A percentile compares a stretch with the other conserved stretches of the same genome.
Conservation (phyloP, 1,140 invertebrate species). For the Euglossa dilemma region DNA sequence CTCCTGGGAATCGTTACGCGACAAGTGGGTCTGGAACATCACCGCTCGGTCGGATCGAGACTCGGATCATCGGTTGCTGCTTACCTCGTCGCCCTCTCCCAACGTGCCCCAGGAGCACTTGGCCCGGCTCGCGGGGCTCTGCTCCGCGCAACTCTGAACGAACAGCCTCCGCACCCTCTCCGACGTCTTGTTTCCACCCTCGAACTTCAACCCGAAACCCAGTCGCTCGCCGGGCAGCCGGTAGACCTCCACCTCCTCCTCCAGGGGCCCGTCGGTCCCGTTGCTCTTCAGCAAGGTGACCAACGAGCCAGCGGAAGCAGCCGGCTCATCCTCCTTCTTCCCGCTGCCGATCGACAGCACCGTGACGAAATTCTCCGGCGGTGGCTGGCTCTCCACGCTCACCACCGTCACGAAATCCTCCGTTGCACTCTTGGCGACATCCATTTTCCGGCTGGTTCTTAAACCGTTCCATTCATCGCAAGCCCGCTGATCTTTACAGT, state of each 20-base stretch:
- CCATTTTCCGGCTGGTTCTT: slow-evolving; percentile 61
- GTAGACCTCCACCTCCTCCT: slow-evolving; percentile 90
- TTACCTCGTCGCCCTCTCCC: slow-evolving; percentile 90
- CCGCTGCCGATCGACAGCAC: slow-evolving; percentile 81
- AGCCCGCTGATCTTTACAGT: slow-evolving; percentile 59
- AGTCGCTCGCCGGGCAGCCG: slow-evolving; percentile 93
- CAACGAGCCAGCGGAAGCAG: slow-evolving; percentile 40
- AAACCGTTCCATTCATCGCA: slow-evolving; percentile 59
- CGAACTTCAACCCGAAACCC: slow-evolving; percentile 95
- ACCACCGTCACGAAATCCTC: slow-evolving; percentile 88
- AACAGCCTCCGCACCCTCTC: slow-evolving; percentile 89
- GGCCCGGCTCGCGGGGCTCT: slow-evolving; percentile 92
- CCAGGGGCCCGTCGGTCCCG: slow-evolving; percentile 75
- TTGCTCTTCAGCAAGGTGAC: slow-evolving; percentile 58
- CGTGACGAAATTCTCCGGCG: slow-evolving; percentile 81
- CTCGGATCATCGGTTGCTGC: no score
- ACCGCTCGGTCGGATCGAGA: no score
- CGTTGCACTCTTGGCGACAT: slow-evolving; percentile 64
- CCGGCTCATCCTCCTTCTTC: slow-evolving; percentile 73
- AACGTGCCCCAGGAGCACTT: slow-evolving; percentile 90
- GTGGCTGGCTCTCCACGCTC: slow-evolving; percentile 83
- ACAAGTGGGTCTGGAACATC: slow-evolving; percentile 60
- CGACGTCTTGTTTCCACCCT: slow-evolving; percentile 90
- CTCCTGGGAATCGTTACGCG: slow-evolving; percentile 49
- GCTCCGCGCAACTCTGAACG: slow-evolving; percentile 94